Evolutionary conservation across 2,797 vertebrate species (phyloP).

Genomic region (Euphonia xanthogaster): DNA sequence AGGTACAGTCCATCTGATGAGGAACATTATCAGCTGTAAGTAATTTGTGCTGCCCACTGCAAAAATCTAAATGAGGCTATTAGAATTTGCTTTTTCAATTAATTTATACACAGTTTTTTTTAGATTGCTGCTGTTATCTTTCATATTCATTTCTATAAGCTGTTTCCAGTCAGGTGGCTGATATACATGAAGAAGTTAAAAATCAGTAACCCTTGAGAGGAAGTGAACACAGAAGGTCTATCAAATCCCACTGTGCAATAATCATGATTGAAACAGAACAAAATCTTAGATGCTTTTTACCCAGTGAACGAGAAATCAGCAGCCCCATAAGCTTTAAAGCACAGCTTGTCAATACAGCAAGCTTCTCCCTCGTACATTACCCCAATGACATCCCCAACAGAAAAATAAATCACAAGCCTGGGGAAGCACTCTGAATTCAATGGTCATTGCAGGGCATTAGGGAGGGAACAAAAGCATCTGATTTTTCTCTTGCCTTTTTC

Average conservation of each 20-base stretch:
- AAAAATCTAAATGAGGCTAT: not conserved
- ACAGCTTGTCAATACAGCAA: not conserved
- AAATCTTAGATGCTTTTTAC: not conserved
- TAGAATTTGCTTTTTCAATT: not conserved
- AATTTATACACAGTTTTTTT: not conserved
- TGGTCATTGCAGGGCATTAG: not conserved
- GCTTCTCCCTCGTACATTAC: not conserved
- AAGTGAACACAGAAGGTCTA: not conserved
- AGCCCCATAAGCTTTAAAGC: not conserved
- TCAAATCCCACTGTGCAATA: not conserved
- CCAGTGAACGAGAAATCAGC: not conserved
- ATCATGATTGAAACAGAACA: not conserved
- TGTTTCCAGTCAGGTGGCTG: not conserved
- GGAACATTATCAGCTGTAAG: not conserved
- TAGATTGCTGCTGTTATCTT: not conserved
- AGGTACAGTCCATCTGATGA: not conserved
- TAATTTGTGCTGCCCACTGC: not conserved
- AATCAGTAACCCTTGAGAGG: not conserved
- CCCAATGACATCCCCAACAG: not conserved
- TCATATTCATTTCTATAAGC: not conserved
- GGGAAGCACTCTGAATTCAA: not conserved
- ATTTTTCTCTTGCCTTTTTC: not conserved
- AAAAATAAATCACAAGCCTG: not conserved
- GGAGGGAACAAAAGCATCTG: accelerated
- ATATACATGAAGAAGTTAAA: not conserved